Evolutionary conservation across 2,797 vertebrate genomes (phyloP).

Genomic region (Tangara arthus): DNA sequence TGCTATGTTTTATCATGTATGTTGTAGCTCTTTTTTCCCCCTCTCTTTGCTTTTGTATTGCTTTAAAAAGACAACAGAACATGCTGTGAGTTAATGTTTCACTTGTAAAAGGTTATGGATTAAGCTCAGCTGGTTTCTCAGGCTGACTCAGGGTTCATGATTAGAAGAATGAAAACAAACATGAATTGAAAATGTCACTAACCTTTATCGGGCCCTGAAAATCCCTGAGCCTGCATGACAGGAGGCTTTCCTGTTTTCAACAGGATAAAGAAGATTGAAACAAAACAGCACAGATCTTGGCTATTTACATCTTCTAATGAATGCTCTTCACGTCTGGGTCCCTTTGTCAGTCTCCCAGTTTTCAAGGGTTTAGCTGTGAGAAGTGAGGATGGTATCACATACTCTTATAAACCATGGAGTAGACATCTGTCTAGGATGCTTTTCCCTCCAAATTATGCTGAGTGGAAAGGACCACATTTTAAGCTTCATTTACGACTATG

Average conservation of each 20-base stretch:
- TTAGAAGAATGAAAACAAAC: conserved; percentile 79
- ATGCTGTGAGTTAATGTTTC: conserved; percentile 73
- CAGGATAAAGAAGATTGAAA: conserved; percentile 73
- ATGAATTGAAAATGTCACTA: conserved; percentile 77
- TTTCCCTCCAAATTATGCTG: conserved; percentile 63
- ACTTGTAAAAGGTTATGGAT: conserved; percentile 77
- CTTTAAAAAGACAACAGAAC: conserved; percentile 71
- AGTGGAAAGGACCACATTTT: conserved; percentile 50
- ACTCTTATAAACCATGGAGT: conserved; percentile 64
- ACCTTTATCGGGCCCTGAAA: conserved; percentile 72
- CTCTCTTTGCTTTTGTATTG: conserved; percentile 62
- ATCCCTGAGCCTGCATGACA: conserved; percentile 70
- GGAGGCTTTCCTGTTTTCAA: conserved; percentile 76
- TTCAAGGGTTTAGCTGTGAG: conserved; percentile 74
- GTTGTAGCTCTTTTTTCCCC: conserved; percentile 18
- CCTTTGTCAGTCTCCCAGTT: conserved; percentile 71
- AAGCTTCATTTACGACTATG: conserved; percentile 54
- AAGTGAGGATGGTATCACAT: conserved; percentile 71
- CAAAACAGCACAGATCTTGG: conserved; percentile 71
- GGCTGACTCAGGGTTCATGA: conserved; percentile 68
- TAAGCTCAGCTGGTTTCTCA: conserved; percentile 74
- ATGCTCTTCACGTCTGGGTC: conserved; percentile 71
- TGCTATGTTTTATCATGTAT: conserved; percentile 52
- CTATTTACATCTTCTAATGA: conserved; percentile 79
- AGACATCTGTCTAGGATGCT: conserved; percentile 70